Base-by-base conservation (phyloP, 1,140 invertebrate species). In the Drosophila azteca region DNA sequence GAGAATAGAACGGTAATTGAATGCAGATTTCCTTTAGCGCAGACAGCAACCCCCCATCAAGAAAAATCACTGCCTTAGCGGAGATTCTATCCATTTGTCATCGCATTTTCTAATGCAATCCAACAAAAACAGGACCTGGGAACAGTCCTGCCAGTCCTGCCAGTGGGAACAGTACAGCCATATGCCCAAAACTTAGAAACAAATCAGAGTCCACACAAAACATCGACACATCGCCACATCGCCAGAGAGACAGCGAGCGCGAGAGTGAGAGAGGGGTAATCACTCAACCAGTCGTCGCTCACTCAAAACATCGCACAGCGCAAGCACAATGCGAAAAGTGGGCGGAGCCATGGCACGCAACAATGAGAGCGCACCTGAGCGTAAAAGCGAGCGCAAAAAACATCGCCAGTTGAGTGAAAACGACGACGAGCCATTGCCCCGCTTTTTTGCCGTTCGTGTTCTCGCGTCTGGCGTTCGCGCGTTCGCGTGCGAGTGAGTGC, bases 381-480 rank as follows among this genome's bases (percentile, higher is more conserved):
- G 69, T 69, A 55, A 77, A 51, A 54, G 17, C 17, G 17, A 20
- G 17, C 17, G 17, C 17, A 20, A 55, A 75, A 87, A 87, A 88
- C 82, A 87, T 85, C 77, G 81, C 77, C 58, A 5, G 35, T 22
- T 51, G 79, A 85, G 82, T 88, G 62, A 51, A 82, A 50, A 50
- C 50, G 46, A 50, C 50, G 46, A 17, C 45, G 44, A 54, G 31
- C 17, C 1, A 48, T 71, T 64, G 46, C 51, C 83, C 75, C 81
- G 35, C 35, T 39, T 39, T 39, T 39, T 11, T 11, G n/a, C n/a
- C 11, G 35, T 13, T 39, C 35, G 35, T 39, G 35, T 39, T 9
- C 5, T 5, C n/a, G 11, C 22, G 31, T 29, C 8, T 11, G 9
- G 9, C 29, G 29, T 31, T 31, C 29, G 29, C 6, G 29, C 5